Conservation (phyloP, 2,113 vertebrate species). For the Octodon degus region DNA sequence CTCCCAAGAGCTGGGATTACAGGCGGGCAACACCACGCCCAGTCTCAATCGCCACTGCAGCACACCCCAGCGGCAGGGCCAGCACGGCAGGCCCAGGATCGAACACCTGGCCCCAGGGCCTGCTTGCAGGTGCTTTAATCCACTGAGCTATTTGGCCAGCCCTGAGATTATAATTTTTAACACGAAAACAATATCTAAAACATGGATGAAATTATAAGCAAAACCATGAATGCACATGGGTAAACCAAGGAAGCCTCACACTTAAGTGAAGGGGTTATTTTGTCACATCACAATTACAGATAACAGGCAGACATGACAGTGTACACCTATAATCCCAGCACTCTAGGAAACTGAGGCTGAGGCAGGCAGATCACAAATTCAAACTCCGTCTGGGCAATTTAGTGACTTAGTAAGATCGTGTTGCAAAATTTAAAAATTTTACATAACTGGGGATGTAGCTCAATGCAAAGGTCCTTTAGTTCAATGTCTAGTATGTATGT, state of each 20-base stretch:
- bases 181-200: constrained; percentile 21
- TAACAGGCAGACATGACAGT: too few relatives aligned
- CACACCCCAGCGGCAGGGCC: too few relatives aligned
- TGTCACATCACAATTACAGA: constrained; percentile 3
- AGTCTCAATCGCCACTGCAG: too few relatives aligned
- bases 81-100: too few relatives aligned
- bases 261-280: constrained; percentile 42
- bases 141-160: too few relatives aligned
- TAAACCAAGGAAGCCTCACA: constrained; percentile 28
- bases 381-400: neutral
- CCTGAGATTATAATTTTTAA: neutral
- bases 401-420: neutral
- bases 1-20: too few relatives aligned
- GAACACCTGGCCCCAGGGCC: too few relatives aligned
- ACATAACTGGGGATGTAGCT: neutral
- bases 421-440: neutral
- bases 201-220: constrained; percentile 47
- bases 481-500: neutral
- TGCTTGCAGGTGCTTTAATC: too few relatives aligned
- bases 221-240: constrained; percentile 29
- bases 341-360: neutral
- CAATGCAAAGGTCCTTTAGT: neutral
- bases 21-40: too few relatives aligned
- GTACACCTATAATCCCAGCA: neutral
- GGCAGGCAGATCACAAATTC: neutral